A percentile compares a stretch with the other conserved stretches of the same genome.
These are phyloP conservation scores for Lucifuga dentata DNA, from an alignment of 2,113 vertebrate species.

Conservation along the genomic window DNA sequence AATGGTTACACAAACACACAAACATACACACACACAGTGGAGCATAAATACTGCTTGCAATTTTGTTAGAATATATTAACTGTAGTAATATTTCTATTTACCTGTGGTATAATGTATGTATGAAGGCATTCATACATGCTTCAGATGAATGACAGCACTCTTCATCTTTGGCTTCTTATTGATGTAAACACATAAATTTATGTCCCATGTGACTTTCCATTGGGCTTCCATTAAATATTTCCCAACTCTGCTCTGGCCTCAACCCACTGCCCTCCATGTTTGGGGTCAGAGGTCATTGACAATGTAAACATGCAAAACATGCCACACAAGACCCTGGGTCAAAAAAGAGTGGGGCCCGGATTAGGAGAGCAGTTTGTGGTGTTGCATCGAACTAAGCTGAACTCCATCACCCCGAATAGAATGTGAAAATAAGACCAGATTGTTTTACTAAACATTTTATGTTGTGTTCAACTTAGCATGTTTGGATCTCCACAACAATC, in stretches of 20 bases:
- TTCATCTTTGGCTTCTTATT: neutral
- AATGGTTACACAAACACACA: neutral
- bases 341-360: slow-evolving; percentile 31
- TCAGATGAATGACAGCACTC: neutral
- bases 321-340: slow-evolving; percentile 17
- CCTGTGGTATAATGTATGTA: neutral
- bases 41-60: too few relatives aligned
- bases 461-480: too few relatives aligned
- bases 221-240: slow-evolving; percentile 41
- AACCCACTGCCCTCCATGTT: slow-evolving; percentile 31
- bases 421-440: neutral
- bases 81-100: neutral
- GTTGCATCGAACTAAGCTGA: slow-evolving; percentile 6
- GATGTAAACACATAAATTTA: slow-evolving; percentile 32
- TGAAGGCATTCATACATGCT: neutral
- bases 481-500: too few relatives aligned
- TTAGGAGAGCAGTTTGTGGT: slow-evolving; percentile 31
- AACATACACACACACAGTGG: neutral
- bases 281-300: slow-evolving; percentile 53
- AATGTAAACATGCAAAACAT: slow-evolving; percentile 50
- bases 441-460: too few relatives aligned
- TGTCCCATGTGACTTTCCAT: slow-evolving; percentile 20
- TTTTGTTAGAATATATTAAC: too few relatives aligned
- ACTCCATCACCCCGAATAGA: neutral
- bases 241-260: slow-evolving; percentile 23